Base-by-base conservation (phyloP, 2,888 invertebrate genomes). In the Lamellibrachia columna region DNA sequence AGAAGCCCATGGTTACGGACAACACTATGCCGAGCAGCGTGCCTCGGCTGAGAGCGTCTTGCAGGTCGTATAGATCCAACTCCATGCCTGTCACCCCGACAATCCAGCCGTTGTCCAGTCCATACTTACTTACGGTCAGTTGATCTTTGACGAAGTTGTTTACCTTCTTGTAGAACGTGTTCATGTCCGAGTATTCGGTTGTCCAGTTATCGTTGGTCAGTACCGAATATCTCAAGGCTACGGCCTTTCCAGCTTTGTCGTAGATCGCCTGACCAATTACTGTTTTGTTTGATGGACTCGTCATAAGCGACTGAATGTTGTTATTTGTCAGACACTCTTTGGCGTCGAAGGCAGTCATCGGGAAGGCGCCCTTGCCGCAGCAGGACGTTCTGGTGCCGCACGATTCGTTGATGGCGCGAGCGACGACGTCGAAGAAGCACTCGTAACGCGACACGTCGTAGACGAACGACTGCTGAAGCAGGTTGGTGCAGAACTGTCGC, bases 1-100 rank as follows among this genome's bases (percentile, higher is more conserved):
- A 95, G 92, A 98, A 97, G 91, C 99, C 98, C n/a, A 96, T 95
- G 15, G 95, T 97, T 97, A 99, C 98, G 3, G 99, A 98, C 94
- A 98, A 97, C 15, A 97, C 97, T 94, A 99, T 98, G 90, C 99
- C 98, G 95, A 97, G 97, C n/a, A 98, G 96, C 53, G 99, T 99
- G 92, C 98, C 98, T 95, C 75, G 75, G n/a, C 75, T 75, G 75
- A 75, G 75, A 53, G 53, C 53, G 53, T 53, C 55, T 53, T 53
- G 52, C 53, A 91, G 91, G 28, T 91, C 91, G 55, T 91, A 91
- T 11, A 91, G 53, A 22, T 6, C 52, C 28, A 92, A n/a, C 40
- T 92, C 92, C 52, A 60, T 11, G 15, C 90, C 92, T 8, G n/a
- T 40, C 28, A 11, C 40, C 9, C 93, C 92, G 11, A 90, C 52